Evolutionary conservation across 1,140 invertebrate species (phyloP).

Genomic region (Sesamia nonagrioides): DNA sequence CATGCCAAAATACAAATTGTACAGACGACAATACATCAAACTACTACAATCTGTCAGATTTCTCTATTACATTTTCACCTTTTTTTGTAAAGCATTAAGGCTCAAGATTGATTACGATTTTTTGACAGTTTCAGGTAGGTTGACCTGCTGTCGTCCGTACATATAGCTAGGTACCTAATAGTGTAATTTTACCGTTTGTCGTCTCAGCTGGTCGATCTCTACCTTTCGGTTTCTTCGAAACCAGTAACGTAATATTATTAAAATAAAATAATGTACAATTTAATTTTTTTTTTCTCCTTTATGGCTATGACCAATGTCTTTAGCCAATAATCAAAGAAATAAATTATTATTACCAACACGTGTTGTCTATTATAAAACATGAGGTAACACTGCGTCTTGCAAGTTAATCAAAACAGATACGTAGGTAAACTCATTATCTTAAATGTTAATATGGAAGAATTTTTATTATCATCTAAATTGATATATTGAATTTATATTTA

Average conservation of each 20-base stretch:
- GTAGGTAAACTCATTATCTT: constrained; percentile 30
- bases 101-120: too few species aligned
- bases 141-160: too few species aligned
- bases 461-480: constrained; percentile 14
- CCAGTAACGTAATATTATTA: neutral
- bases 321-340: neutral
- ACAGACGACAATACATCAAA: too few species aligned
- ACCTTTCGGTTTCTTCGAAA: neutral
- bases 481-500: constrained; percentile 6
- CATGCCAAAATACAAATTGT: too few species aligned
- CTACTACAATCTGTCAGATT: too few species aligned
- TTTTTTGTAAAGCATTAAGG: too few species aligned
- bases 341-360: neutral
- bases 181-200: neutral
- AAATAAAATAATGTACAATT: too few species aligned
- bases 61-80: too few species aligned
- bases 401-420: neutral
- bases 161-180: too few species aligned
- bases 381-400: constrained; percentile 11
- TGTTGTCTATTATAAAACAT: constrained; percentile 43
- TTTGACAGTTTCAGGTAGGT: too few species aligned
- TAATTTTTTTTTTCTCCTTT: too few species aligned
- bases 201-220: constrained; percentile 3
- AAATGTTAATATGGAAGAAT: constrained; percentile 1
- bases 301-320: too few species aligned